Evolutionary conservation across 2,797 vertebrate genomes (phyloP), one percentile per base, ranked within the genome.

Genomic region (Natrix natrix): DNA sequence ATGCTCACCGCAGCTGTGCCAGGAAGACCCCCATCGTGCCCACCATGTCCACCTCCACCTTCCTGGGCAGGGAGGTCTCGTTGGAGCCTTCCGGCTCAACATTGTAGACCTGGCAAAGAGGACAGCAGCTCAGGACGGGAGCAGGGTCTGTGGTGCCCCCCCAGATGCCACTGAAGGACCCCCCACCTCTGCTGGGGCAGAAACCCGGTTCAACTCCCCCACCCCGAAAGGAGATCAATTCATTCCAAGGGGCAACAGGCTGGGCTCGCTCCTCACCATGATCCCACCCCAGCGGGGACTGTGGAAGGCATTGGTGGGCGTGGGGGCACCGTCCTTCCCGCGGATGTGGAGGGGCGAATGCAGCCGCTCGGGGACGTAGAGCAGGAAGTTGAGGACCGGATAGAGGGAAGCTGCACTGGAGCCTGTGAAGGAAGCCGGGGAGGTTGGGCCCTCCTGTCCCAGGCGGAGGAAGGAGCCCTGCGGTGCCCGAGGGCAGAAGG

Each of bases 201-300:
- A 7, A 32, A 69, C 63, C 12, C 0, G 63, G 28, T 66, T n/a
- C 63, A n/a, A 66, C 4, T 2, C 4, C 4, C 1, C 13, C 13
- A 4, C 28, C 1, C 28, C 1, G 0, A 63, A 63, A 63, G 66
- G n/a, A 43, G 69, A 43, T 3, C 8, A 4, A 22, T 22, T 16
- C 16, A 17, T 48, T 24, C 37, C 11, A 32, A 43, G 0, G 32
- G 37, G 37, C 17, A 4, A 78, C 1, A 20, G 0, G 8, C 69
- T 8, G 1, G 1, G 20, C 17, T 24, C 0, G 0, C 0, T 1
- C 94, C 91, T 43, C 97, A 99, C 99, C 99, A 99, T 99, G 95
- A 99, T 99, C 63, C 99, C 99, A 0, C 99, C 99, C 99, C 99
- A 99, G 78, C 99, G 99, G 8, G 99, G 99, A 92, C 99, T 99